Evolutionary conservation across 2,113 vertebrate genomes (phyloP).

Genomic region (Acrocephalus kingi): DNA sequence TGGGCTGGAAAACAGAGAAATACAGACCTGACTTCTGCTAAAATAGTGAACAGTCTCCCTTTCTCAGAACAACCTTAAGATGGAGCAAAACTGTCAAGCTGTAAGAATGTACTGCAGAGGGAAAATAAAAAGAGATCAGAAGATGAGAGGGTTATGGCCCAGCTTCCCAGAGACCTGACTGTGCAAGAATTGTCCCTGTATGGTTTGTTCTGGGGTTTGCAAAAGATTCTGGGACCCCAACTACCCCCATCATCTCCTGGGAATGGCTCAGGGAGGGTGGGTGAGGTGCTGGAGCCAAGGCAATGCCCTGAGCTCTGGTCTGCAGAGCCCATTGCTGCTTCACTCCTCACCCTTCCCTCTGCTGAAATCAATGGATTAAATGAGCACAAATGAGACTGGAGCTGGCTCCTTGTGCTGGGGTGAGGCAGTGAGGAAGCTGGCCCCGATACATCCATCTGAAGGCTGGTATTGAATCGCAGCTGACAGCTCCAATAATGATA

Average conservation of each 20-base stretch:
- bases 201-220: not conserved
- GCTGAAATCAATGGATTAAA: constrained; percentile 32
- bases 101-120: not conserved
- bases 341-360: not conserved
- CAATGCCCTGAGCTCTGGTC: not conserved
- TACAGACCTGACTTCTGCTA: not conserved
- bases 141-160: not conserved
- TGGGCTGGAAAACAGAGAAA: not conserved
- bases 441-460: constrained; percentile 17
- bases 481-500: constrained; percentile 61
- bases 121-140: not conserved
- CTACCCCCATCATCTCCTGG: not conserved
- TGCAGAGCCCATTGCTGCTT: not conserved
- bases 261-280: not conserved
- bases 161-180: not conserved
- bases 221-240: not conserved
- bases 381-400: constrained; percentile 35
- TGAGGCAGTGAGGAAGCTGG: constrained; percentile 21
- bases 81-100: not conserved
- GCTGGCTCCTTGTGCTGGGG: constrained; percentile 24
- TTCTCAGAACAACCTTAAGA: not conserved
- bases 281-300: not conserved
- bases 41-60: not conserved
- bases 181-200: not conserved
- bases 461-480: constrained; percentile 25